These are phyloP conservation scores for Chaetophractus vellerosus DNA, from an alignment of 2,797 vertebrate species.

Conservation along the genomic window DNA sequence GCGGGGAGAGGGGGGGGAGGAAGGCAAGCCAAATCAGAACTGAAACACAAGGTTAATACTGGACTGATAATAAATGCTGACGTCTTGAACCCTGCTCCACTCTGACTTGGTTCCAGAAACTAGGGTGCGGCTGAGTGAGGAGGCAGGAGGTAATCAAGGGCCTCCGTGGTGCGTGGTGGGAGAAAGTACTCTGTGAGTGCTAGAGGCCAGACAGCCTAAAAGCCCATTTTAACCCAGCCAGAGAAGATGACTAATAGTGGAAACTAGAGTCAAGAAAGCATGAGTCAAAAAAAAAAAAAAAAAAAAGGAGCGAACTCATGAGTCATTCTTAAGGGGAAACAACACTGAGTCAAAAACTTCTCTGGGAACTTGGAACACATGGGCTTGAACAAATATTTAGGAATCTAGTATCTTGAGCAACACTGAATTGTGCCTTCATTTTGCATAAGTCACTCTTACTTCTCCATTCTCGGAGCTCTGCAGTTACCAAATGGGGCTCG, in stretches of 20 bases:
- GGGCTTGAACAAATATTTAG: conserved; percentile 65
- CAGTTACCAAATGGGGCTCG: conserved; percentile 25
- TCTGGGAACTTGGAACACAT: conserved; percentile 71
- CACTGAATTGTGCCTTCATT: background rate
- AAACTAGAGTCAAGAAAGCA: conserved; percentile 69
- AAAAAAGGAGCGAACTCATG: conserved; percentile 57
- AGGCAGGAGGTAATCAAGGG: background rate
- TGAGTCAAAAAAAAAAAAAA: conserved; percentile 69
- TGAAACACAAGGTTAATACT: background rate
- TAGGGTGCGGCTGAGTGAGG: background rate
- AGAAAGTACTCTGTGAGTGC: background rate
- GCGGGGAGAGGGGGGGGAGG: no score
- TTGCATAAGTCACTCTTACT: background rate
- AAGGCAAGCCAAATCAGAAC: background rate
- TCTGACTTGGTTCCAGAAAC: background rate
- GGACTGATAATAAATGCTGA: background rate
- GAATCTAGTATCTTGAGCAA: conserved; percentile 4
- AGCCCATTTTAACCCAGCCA: background rate
- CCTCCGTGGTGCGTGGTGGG: fast-evolving
- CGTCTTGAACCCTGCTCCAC: background rate
- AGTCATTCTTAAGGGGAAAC: conserved; percentile 70
- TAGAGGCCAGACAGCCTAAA: background rate
- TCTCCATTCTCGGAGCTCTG: conserved; percentile 43
- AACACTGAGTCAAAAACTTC: conserved; percentile 29
- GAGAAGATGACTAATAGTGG: conserved; percentile 68